These are phyloP conservation scores for Lysandra coridon DNA, from an alignment of 2,888 invertebrate genomes.

Conservation along the genomic window DNA sequence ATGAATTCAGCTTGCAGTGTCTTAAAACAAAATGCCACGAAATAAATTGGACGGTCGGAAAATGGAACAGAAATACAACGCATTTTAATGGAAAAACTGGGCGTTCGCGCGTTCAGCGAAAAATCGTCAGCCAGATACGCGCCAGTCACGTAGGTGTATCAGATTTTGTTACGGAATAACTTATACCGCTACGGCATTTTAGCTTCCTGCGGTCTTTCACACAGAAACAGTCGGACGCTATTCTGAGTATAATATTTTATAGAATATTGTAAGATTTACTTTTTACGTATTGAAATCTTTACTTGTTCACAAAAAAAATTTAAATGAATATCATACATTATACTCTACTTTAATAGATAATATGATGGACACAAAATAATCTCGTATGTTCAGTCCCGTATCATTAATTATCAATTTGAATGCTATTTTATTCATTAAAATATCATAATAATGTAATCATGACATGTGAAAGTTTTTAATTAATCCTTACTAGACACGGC, in stretches of 20 bases:
- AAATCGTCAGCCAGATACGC: slow-evolving; percentile 30
- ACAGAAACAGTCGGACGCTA: neutral
- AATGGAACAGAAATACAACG: slow-evolving; percentile 36
- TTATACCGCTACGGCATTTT: slow-evolving; percentile 31
- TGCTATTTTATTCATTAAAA: too few relatives aligned
- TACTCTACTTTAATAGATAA: too few relatives aligned
- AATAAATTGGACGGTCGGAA: slow-evolving; percentile 39
- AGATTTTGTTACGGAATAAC: slow-evolving; percentile 32
- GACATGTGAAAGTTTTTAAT: too few relatives aligned
- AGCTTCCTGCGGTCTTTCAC: slow-evolving; percentile 14
- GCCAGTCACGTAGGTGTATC: slow-evolving; percentile 34
- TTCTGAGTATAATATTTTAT: neutral
- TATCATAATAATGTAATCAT: too few relatives aligned
- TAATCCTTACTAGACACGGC: too few relatives aligned
- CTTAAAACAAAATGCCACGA: slow-evolving; percentile 36
- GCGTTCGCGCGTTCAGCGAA: slow-evolving; percentile 31
- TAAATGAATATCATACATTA: too few relatives aligned
- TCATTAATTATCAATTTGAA: too few relatives aligned
- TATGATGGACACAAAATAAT: too few relatives aligned
- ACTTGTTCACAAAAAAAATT: neutral
- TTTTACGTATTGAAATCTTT: neutral
- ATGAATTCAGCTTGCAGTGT: slow-evolving; percentile 32
- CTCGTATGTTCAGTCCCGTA: too few relatives aligned
- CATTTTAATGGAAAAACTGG: slow-evolving; percentile 35
- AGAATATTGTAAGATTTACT: neutral